Evolutionary conservation across 1,140 invertebrate species (phyloP), one percentile per base, ranked within the genome.

Genomic region (Thalassaphorura encarpata): DNA sequence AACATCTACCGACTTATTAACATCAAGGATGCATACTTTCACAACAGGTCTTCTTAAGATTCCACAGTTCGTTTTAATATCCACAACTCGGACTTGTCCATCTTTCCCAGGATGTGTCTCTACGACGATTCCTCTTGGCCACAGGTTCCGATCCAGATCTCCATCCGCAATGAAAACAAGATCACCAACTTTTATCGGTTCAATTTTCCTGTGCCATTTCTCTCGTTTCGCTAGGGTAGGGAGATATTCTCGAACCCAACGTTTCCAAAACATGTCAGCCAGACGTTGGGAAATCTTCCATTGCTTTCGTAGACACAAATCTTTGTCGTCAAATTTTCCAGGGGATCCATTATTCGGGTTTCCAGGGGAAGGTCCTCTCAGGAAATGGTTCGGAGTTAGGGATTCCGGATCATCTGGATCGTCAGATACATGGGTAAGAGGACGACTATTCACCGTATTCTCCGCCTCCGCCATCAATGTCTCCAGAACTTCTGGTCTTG

Each of bases 401-500:
- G 61, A 60, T 3, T 58, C 52, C 13, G 66, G 43, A 59, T 69
- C 67, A 18, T 68, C 63, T 0, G 67, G 64, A 50, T 69, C 64
- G 16, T 24, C 21, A 39, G 62, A 64, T 19, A 68, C 52, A 8
- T 64, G 53, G 2, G 21, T 61, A 1, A 70, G 39, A 1, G 66
- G 66, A 31, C 61, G 51, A 15, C 62, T 66, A 60, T 71, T 71
- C 18, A 71, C 47, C 15, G 64, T 56, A 19, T 54, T 59, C 52
- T 67, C 66, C 18, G 68, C 64, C 42, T 70, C 58, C 11, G 36
- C 54, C 2, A 67, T 19, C 1, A 68, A 31, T 0, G 68, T 69
- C 8, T 62, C 18, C 5, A 69, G 58, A 56, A 64, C 56, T 58
- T 71, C 67, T 40, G 51, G 66, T 4, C 36, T 57, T 49, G 56